phyloP scores from a whole-genome alignment of 2,113 vertebrate genomes.

The Abramis brama region DNA sequence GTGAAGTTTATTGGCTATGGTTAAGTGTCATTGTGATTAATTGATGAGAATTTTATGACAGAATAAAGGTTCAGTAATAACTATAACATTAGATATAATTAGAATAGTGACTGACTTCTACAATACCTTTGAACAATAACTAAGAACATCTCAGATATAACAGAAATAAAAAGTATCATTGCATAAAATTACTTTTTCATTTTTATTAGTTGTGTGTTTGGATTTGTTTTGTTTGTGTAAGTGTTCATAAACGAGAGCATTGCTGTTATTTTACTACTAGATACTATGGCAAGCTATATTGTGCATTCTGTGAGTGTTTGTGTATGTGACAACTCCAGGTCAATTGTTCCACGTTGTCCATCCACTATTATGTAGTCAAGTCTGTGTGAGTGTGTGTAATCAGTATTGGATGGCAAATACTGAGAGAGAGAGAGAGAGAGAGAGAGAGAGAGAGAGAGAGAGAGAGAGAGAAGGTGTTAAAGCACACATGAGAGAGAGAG shows the following conservation, averaged over 20 bases:
- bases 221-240: neutral
- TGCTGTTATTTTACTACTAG: neutral
- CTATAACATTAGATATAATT: neutral
- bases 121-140: neutral
- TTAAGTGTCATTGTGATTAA: neutral
- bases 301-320: neutral
- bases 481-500: neutral
- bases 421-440: neutral
- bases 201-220: slow-evolving; percentile 24
- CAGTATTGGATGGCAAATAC: slow-evolving; percentile 25
- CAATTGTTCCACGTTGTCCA: neutral
- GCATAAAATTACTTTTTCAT: neutral
- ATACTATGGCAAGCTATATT: neutral
- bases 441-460: neutral
- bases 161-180: neutral
- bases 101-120: neutral
- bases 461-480: neutral
- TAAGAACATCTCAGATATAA: neutral
- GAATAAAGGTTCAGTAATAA: neutral
- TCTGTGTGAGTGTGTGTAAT: slow-evolving; percentile 11
- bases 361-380: slow-evolving; percentile 11
- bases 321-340: neutral
- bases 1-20: neutral
- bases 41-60: neutral
- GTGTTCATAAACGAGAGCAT: neutral